These are phyloP conservation scores for Callocephalon fimbriatum DNA, from an alignment of 2,113 vertebrate species.

Conservation along the genomic window DNA sequence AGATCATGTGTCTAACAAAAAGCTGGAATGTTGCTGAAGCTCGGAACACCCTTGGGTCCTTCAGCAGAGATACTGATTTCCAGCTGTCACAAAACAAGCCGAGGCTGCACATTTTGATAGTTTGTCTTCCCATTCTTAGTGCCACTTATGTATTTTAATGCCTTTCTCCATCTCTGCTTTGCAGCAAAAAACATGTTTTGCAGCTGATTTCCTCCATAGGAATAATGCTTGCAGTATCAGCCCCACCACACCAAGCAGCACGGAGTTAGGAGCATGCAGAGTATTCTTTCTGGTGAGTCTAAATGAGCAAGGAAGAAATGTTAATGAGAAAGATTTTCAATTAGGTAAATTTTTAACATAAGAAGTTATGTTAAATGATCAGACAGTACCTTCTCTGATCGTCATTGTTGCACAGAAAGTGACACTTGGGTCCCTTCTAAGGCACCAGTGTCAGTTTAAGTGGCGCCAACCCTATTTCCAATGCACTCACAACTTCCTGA, in stretches of 20 bases:
- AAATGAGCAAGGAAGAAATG: not conserved
- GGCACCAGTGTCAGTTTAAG: not conserved
- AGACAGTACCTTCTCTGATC: not conserved
- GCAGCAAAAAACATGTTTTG: not conserved
- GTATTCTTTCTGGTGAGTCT: not conserved
- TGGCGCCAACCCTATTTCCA: not conserved
- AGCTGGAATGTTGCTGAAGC: not conserved
- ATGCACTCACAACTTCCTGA: accelerated
- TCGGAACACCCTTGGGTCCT: not conserved
- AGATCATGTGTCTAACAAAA: not conserved
- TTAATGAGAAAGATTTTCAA: not conserved
- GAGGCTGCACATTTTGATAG: not conserved
- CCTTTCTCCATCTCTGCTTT: not conserved
- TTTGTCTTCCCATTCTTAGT: not conserved
- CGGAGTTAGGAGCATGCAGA: not conserved
- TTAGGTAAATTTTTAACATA: not conserved
- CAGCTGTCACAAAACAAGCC: not conserved
- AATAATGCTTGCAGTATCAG: not conserved
- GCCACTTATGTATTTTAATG: not conserved
- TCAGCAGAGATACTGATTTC: not conserved
- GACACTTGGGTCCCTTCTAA: accelerated
- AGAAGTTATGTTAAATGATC: not conserved
- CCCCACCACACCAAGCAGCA: not conserved
- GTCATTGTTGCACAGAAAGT: not conserved
- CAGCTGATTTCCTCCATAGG: accelerated